phyloP scores from a whole-genome alignment of 2,797 vertebrate genomes.

The Chaenodraco wilsoni region DNA sequence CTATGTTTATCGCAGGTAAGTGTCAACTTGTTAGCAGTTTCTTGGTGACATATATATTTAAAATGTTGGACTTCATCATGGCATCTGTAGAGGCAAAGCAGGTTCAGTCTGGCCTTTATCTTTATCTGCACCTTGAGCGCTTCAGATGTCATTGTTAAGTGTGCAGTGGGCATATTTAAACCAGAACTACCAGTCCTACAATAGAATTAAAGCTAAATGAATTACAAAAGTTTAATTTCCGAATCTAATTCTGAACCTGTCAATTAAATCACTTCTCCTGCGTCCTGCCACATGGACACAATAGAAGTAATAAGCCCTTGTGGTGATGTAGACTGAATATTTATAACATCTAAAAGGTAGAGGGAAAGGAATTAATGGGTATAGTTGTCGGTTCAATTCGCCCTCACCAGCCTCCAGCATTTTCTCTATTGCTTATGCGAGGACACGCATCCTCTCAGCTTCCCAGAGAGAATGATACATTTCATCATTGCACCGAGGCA shows the following conservation, averaged over 20 bases:
- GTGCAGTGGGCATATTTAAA: background rate
- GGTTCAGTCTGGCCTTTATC: background rate
- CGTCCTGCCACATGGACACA: background rate
- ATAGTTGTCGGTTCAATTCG: constrained; percentile 36
- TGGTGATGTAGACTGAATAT: constrained; percentile 37
- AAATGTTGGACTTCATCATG: background rate
- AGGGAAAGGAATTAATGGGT: constrained; percentile 37
- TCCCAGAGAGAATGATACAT: constrained; percentile 63
- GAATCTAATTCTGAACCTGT: background rate
- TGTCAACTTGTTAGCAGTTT: background rate
- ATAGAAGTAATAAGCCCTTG: background rate
- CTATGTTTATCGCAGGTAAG: background rate
- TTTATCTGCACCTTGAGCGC: background rate
- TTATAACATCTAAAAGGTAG: constrained; percentile 23
- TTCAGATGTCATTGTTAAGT: background rate
- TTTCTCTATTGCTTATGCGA: constrained; percentile 11
- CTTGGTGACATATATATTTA: background rate
- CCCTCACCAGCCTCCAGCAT: constrained; percentile 25
- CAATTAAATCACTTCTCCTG: constrained; percentile 20
- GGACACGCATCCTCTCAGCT: constrained; percentile 41
- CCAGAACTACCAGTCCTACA: background rate
- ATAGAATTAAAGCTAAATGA: background rate
- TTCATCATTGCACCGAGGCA: constrained; percentile 45
- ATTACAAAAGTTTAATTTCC: background rate
- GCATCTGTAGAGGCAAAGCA: background rate